These are phyloP conservation scores for Augochlorella aurata DNA, from an alignment of 2,888 invertebrate genomes.

Conservation along the genomic window DNA sequence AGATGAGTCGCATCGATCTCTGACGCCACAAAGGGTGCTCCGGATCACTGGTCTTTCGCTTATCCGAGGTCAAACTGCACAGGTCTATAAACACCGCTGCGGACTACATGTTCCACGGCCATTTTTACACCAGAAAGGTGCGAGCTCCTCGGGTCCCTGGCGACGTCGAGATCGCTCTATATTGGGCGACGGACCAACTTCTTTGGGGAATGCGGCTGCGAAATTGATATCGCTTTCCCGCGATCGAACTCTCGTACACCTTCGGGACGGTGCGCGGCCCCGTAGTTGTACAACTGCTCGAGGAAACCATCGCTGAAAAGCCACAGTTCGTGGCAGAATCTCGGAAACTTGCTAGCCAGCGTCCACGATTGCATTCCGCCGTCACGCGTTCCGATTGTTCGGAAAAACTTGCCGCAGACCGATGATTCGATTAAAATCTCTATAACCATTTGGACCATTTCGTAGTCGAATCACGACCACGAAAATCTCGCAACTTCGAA, in stretches of 20 bases:
- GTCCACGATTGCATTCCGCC: neutral
- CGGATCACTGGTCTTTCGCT: slow-evolving; percentile 12
- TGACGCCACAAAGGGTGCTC: slow-evolving; percentile 1
- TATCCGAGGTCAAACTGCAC: slow-evolving; percentile 1
- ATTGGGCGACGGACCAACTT: neutral
- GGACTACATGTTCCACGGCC: neutral
- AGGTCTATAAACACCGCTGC: slow-evolving; percentile 6
- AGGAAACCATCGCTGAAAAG: neutral
- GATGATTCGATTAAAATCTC: neutral
- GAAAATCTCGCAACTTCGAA: too few relatives aligned
- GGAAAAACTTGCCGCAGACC: neutral
- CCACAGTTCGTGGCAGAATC: neutral
- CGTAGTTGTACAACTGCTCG: neutral
- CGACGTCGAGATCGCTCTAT: neutral
- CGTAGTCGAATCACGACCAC: neutral
- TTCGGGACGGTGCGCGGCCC: neutral
- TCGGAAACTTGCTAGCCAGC: neutral
- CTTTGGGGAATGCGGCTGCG: neutral
- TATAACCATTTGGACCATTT: neutral
- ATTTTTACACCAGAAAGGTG: slow-evolving; percentile 6
- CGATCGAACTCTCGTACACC: neutral
- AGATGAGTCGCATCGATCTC: slow-evolving; percentile 11
- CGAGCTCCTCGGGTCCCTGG: neutral
- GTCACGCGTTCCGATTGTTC: neutral
- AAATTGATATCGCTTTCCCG: slow-evolving; percentile 4